Percentiles rank a stretch among this genome's conserved stretches.
Evolutionary conservation across 1,140 invertebrate species (phyloP).

Genomic region (Papilio polyxenes): DNA sequence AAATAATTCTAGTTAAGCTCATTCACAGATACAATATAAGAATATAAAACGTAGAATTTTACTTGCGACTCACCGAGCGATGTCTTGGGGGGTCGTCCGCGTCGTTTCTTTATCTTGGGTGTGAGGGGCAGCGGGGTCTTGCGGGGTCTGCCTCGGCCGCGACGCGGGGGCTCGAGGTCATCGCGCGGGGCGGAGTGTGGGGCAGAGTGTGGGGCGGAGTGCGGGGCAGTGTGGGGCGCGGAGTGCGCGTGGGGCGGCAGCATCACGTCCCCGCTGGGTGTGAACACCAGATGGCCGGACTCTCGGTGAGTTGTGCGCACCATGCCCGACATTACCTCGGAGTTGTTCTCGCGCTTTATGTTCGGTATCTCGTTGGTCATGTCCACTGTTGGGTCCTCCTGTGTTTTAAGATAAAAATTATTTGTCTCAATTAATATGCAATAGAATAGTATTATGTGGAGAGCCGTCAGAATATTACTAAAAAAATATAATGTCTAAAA

Average conservation of each 20-base stretch:
- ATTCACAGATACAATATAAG: neutral
- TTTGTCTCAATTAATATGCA: too few relatives aligned
- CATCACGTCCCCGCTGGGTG: constrained; percentile 76
- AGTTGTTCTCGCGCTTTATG: constrained; percentile 69
- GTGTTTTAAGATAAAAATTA: constrained; percentile 34
- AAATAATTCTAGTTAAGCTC: neutral
- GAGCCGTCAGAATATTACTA: too few relatives aligned
- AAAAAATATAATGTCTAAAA: too few relatives aligned
- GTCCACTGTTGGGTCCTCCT: constrained; percentile 75
- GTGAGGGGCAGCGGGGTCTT: constrained; percentile 75
- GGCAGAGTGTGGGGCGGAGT: constrained; percentile 51
- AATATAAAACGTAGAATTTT: constrained; percentile 32
- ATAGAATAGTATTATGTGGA: too few relatives aligned
- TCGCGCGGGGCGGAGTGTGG: constrained; percentile 45
- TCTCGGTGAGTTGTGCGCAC: constrained; percentile 76
- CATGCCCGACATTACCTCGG: constrained; percentile 76
- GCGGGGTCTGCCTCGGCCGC: constrained; percentile 69
- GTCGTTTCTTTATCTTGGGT: constrained; percentile 76
- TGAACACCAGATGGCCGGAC: constrained; percentile 76
- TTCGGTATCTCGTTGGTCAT: constrained; percentile 56
- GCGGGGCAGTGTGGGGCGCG: constrained; percentile 45
- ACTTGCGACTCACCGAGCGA: constrained; percentile 61
- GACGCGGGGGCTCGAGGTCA: constrained; percentile 59
- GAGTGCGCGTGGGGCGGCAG: constrained; percentile 57
- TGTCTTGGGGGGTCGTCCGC: constrained; percentile 77